Evolutionary conservation across 2,888 invertebrate species (phyloP).

Genomic region (Tenthredo distinguenda): DNA sequence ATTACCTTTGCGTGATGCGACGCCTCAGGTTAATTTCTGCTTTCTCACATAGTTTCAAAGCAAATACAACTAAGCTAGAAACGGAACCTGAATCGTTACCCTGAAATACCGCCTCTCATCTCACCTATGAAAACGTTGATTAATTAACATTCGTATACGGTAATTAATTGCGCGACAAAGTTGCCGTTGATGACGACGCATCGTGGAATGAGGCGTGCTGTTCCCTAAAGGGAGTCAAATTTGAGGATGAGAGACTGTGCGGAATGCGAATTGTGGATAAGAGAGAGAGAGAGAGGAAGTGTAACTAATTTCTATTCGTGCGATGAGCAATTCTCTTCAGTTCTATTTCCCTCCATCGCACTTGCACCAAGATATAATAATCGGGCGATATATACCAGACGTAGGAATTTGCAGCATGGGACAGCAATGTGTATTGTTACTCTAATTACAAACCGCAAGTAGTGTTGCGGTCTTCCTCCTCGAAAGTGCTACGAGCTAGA

Average conservation of each 20-base stretch:
- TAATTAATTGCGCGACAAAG: slow-evolving; percentile 35
- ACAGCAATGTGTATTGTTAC: slow-evolving; percentile 62
- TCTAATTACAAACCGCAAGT: slow-evolving; percentile 67
- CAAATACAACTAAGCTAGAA: background rate
- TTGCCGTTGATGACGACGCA: slow-evolving; percentile 33
- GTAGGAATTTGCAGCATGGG: slow-evolving; percentile 19
- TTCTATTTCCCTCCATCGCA: background rate
- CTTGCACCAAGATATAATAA: slow-evolving; percentile 18
- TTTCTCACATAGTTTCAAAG: background rate
- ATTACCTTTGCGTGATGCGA: background rate
- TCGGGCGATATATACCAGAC: background rate
- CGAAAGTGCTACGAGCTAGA: background rate
- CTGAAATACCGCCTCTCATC: background rate
- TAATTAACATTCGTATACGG: slow-evolving; percentile 24
- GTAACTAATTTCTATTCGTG: slow-evolving; percentile 26
- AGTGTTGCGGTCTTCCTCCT: slow-evolving; percentile 47
- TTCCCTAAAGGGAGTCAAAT: background rate
- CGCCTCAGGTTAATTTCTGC: background rate
- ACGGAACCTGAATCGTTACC: background rate
- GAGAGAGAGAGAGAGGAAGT: background rate
- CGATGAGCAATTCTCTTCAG: slow-evolving; percentile 5
- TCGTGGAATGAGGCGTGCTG: background rate
- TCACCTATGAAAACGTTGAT: slow-evolving; percentile 25
- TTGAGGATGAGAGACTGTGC: background rate
- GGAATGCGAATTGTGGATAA: background rate